Percentiles rank a stretch among this genome's conserved stretches.
Evolutionary conservation across 2,113 vertebrate genomes (phyloP).

Genomic region (Sinocyclocheilus grahami): DNA sequence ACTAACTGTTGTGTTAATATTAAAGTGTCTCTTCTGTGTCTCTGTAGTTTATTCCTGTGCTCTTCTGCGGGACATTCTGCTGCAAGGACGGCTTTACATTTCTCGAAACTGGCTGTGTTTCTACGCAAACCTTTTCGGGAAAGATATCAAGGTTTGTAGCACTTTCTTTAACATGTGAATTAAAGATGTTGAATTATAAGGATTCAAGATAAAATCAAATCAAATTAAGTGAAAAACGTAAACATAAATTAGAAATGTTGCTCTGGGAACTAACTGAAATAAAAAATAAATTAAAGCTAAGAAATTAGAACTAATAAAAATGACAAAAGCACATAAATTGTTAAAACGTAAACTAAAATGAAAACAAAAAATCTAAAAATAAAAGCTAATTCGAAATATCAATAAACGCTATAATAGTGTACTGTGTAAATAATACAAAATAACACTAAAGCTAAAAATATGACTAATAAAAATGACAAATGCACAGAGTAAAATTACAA

Average conservation of each 20-base stretch:
- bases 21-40: neutral
- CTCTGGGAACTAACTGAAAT: too few relatives aligned
- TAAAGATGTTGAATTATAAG: neutral
- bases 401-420: neutral
- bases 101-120: slow-evolving; percentile 98
- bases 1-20: neutral
- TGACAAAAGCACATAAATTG: too few relatives aligned
- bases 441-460: too few relatives aligned
- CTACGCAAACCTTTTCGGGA: slow-evolving; percentile 95
- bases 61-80: slow-evolving; percentile 91
- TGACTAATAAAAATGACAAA: too few relatives aligned
- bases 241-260: too few relatives aligned
- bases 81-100: slow-evolving; percentile 95
- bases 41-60: slow-evolving; percentile 91
- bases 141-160: slow-evolving; percentile 89
- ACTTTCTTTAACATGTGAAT: neutral
- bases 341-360: too few relatives aligned
- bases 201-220: neutral
- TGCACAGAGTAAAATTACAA: too few relatives aligned
- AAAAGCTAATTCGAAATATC: neutral
- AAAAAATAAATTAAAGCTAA: neutral
- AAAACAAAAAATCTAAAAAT: too few relatives aligned
- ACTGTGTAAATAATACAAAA: neutral
- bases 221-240: too few relatives aligned
- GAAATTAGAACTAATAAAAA: neutral